Base-by-base conservation (phyloP, 2,797 vertebrate genomes). In the Ctenopoma kingsleyae region DNA sequence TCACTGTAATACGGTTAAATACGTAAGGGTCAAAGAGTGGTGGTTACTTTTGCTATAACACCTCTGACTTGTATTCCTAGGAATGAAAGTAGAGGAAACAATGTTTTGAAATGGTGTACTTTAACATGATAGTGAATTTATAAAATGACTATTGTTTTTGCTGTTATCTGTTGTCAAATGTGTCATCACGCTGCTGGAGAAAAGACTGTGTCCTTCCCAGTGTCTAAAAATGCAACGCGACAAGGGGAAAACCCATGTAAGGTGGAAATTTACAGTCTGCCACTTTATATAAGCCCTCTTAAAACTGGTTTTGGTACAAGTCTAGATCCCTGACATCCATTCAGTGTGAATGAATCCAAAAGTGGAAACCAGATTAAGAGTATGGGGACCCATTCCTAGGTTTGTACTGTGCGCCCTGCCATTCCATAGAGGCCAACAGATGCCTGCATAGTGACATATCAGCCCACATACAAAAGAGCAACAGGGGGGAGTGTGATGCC, bases 371-470 rank as follows among this genome's bases (percentile, higher is more conserved):
- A 55, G 62, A 62, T 61, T n/a, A 27, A 23, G 49, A 72, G 57
- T 80, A 19, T 30, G 38, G 78, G 75, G 71, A 77, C 60, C 41
- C 71, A 70, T 78, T 65, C 83, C 74, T 83, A 74, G 86, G 61
- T 89, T 90, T 76, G 74, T 88, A 80, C 81, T 86, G 82, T 72
- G 58, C 35, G 56, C 83, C 88, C 79, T 78, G 82, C 86, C 82
- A 79, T 76, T 84, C 86, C 73, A 62, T 83, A 76, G 74, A 87
- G 86, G 80, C 86, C 81, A 82, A 60, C 47, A 47, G 81, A 83
- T 80, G 77, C 87, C 88, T 90, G 71, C 83, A 76, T 88, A 83
- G 88, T 83, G 81, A 92, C 93, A 91, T 91, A 92, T 90, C 91
- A 87, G 85, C 88, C 87, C 83, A 88, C 81, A 79, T 38, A 76